Conservation (phyloP, 2,797 vertebrate species). For the Lateolabrax maculatus region DNA sequence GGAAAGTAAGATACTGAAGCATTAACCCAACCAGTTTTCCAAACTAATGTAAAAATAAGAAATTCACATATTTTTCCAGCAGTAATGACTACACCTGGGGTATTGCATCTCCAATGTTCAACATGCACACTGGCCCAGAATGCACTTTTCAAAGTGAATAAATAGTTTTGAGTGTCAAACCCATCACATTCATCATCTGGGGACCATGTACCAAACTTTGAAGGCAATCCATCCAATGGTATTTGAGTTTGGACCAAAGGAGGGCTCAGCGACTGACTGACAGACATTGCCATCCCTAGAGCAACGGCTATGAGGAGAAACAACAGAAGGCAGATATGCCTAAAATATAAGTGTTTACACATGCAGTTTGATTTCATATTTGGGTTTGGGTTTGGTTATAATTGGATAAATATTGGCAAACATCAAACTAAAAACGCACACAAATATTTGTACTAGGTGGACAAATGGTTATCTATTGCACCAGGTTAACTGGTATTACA, state of each 20-base stretch:
- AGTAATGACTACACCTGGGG: not conserved
- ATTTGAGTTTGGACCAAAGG: no score
- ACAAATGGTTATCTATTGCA: not conserved
- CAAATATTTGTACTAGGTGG: not conserved
- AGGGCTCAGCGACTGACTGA: no score
- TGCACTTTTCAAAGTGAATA: no score
- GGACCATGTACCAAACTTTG: no score
- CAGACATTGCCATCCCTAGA: no score
- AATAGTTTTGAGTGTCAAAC: no score
- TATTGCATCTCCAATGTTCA: no score
- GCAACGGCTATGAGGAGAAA: not conserved
- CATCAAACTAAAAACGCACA: not conserved
- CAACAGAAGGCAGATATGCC: not conserved
- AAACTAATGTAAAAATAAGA: no score
- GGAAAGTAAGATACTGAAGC: not conserved
- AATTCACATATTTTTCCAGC: not conserved
- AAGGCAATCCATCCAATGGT: no score
- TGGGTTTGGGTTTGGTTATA: not conserved
- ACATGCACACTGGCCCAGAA: no score
- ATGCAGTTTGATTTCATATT: not conserved
- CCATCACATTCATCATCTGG: no score
- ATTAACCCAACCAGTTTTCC: not conserved
- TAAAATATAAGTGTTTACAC: not conserved
- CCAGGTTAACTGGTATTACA: conserved; percentile 3
- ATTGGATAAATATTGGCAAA: not conserved